A percentile compares a stretch with the other conserved stretches of the same genome.
Conservation (phyloP, 1,140 invertebrate species). For the Doryteuthis pealeii region DNA sequence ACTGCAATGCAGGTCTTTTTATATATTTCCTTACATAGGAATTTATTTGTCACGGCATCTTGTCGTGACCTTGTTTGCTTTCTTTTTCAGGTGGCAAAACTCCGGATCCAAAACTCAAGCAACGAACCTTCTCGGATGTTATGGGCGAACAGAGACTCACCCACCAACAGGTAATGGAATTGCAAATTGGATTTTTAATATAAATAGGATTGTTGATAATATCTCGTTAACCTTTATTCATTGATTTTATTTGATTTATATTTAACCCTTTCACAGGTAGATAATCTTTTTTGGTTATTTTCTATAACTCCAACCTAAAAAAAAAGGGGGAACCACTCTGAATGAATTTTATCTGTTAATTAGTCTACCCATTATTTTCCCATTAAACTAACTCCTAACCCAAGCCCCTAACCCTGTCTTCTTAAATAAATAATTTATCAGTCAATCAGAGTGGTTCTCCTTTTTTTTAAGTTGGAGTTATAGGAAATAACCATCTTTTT, state of each 20-base stretch:
- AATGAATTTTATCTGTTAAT: too few species aligned
- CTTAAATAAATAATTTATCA: too few species aligned
- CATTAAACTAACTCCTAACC: too few species aligned
- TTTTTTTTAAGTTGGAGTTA: too few species aligned
- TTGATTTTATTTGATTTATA: not conserved
- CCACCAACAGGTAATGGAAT: constrained; percentile 50
- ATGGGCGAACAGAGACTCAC: constrained; percentile 88
- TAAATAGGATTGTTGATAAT: too few species aligned
- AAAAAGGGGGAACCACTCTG: too few species aligned
- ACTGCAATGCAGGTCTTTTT: constrained; percentile 8
- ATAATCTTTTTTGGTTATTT: too few species aligned
- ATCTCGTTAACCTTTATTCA: not conserved
- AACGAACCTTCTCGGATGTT: constrained; percentile 91
- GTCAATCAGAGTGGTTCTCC: too few species aligned
- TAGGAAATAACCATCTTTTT: too few species aligned
- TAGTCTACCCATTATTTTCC: too few species aligned
- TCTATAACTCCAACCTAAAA: too few species aligned
- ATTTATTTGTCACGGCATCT: constrained; percentile 42
- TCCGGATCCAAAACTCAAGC: constrained; percentile 73
- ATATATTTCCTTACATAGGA: constrained; percentile 5
- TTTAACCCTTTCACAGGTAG: not conserved
- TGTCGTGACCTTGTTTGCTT: constrained; percentile 56
- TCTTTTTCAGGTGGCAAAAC: constrained; percentile 91
- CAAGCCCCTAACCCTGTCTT: too few species aligned
- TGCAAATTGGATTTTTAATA: not conserved